Evolutionary conservation across 2,113 vertebrate genomes (phyloP).

Genomic region (Boleophthalmus pectinirostris): DNA sequence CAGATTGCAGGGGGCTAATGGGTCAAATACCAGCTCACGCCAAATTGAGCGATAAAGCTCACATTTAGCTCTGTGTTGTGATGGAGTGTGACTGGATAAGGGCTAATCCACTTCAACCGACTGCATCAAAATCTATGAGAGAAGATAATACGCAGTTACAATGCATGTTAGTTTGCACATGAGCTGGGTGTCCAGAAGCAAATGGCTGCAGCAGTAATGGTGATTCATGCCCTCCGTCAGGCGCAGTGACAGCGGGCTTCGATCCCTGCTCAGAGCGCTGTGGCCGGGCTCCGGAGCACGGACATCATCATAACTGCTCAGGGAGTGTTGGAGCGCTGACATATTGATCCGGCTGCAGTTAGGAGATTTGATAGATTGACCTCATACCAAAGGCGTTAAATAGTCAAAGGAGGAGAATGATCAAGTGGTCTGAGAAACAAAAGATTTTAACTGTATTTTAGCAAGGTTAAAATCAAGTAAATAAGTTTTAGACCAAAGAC

Average conservation of each 20-base stretch:
- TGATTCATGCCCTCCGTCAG: constrained; percentile 84
- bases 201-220: constrained; percentile 75
- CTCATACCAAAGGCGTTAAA: constrained; percentile 61
- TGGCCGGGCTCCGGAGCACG: constrained; percentile 62
- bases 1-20: constrained; percentile 74
- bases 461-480: not conserved
- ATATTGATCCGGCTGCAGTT: constrained; percentile 77
- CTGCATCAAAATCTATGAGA: not conserved
- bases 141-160: not conserved
- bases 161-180: constrained; percentile 51
- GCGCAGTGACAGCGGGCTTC: constrained; percentile 79
- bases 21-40: constrained; percentile 77
- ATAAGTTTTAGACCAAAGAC: not conserved
- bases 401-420: constrained; percentile 46
- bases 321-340: constrained; percentile 72
- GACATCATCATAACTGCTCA: constrained; percentile 84
- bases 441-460: not conserved
- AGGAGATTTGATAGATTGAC: constrained; percentile 79
- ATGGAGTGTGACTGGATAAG: not conserved
- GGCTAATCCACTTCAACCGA: not conserved
- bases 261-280: constrained; percentile 80
- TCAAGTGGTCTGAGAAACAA: constrained; percentile 21
- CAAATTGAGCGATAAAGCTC: constrained; percentile 68
- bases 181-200: constrained; percentile 48
- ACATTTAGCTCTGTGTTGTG: constrained; percentile 39